These are phyloP conservation scores for Pollicipes pollicipes DNA, from an alignment of 1,140 invertebrate species.

Conservation along the genomic window DNA sequence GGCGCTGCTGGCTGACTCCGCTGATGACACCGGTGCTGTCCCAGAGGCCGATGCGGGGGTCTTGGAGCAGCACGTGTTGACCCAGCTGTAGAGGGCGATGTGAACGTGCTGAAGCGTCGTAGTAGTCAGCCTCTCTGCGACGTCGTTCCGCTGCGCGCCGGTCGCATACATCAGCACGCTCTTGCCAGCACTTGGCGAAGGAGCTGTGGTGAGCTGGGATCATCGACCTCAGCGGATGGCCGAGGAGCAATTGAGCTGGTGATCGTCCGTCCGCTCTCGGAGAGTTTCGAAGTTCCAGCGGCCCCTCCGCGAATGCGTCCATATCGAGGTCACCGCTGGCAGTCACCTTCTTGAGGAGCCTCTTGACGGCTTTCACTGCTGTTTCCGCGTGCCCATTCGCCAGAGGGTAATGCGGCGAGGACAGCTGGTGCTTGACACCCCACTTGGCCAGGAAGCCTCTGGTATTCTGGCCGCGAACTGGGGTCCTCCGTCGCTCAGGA, in stretches of 20 bases:
- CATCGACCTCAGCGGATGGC: constrained; percentile 9
- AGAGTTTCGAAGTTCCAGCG: constrained; percentile 11
- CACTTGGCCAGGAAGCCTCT: background rate
- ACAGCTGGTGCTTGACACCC: background rate
- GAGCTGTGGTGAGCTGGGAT: constrained; percentile 10
- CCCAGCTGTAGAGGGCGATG: background rate
- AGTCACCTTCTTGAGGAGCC: background rate
- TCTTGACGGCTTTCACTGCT: no score
- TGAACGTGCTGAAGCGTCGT: background rate
- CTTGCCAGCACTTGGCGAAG: background rate
- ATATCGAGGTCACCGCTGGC: background rate
- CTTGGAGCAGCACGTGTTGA: background rate
- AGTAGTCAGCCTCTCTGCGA: background rate
- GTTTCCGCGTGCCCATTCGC: background rate
- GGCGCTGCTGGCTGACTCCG: no score
- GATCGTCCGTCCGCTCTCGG: constrained; percentile 9
- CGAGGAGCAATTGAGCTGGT: constrained; percentile 12
- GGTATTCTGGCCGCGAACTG: background rate
- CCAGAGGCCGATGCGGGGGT: background rate
- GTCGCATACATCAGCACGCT: background rate
- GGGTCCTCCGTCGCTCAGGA: background rate
- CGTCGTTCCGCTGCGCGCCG: background rate
- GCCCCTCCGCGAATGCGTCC: constrained; percentile 8
- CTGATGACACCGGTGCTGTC: background rate
- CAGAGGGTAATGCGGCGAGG: background rate